Base-by-base conservation (phyloP, 2,888 invertebrate species). In the Caenorhabditis parvicauda region DNA sequence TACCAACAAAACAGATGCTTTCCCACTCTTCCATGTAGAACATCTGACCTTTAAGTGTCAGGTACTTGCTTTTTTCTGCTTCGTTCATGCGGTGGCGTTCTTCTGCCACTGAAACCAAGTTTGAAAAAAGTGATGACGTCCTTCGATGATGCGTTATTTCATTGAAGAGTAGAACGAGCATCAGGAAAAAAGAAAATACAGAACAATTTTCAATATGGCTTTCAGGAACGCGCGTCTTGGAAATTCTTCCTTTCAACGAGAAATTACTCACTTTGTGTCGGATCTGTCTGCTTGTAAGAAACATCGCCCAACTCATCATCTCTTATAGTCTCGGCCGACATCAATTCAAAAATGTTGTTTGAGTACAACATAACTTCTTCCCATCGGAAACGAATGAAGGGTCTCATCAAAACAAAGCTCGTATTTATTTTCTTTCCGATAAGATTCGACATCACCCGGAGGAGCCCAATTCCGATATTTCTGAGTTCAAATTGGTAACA, bases 11-110 rank as follows among this genome's bases (percentile, higher is more conserved):
- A 88, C 95, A 90, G 85, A 96, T 91, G 88, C 92, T 90, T 64
- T 90, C 88, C 96, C 96, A 96, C 81, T 93, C 92, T 72, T 91
- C 90, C 92, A 96, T 93, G 83, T 91, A 94, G 78, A 95, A 89
- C 95, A 96, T 96, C 86, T 95, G 95, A 73, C 95, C 95, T 66
- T 92, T 92, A 2, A 92, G 84, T 56, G 88, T 84, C 5, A 92
- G 84, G 67, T 79, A 75, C 39, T 70, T 71, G 35, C 65, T 63
- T 5, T 55, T 52, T 17, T 76, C 72, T 12, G 49, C 50, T n/a
- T 67, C 72, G 4, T 59, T 29, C 72, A 76, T 64, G 80, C 87
- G 61, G 44, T 69, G 60, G 1, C 75, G 88, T 61, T 91, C 90
- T 27, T 89, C 88, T 6, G 65, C 69, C 54, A 74, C 75, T 70